phyloP scores from a whole-genome alignment of 1,140 invertebrate species.

The Eumaeus atala region DNA sequence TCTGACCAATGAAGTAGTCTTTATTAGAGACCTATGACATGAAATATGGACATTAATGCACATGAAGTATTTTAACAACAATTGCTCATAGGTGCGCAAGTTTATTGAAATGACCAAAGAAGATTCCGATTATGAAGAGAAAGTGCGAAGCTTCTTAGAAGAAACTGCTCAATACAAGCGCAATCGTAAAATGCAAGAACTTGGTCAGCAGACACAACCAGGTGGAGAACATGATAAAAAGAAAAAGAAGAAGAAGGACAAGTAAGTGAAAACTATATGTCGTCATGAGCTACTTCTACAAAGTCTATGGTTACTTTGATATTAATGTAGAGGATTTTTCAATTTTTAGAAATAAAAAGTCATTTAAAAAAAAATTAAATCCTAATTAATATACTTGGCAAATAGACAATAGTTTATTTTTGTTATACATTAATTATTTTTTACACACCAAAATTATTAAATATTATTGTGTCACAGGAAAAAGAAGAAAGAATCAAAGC shows the following conservation, averaged over 20 bases:
- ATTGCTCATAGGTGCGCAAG: slow-evolving; percentile 76
- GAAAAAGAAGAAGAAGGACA: slow-evolving; percentile 81
- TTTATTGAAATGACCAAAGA: slow-evolving; percentile 86
- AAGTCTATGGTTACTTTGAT: too few relatives aligned
- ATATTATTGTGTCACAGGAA: slow-evolving; percentile 71
- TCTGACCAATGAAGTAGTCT: too few relatives aligned
- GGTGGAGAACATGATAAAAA: slow-evolving; percentile 81
- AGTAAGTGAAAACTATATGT: slow-evolving; percentile 37
- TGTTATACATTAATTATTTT: too few relatives aligned
- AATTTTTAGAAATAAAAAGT: too few relatives aligned
- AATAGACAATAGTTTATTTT: too few relatives aligned
- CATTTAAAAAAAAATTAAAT: too few relatives aligned
- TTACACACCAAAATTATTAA: too few relatives aligned
- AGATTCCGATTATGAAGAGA: slow-evolving; percentile 88
- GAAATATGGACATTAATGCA: too few relatives aligned
- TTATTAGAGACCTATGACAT: too few relatives aligned
- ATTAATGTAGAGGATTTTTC: too few relatives aligned
- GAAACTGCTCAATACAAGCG: slow-evolving; percentile 87
- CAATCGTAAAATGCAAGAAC: slow-evolving; percentile 78
- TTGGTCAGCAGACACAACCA: slow-evolving; percentile 71
- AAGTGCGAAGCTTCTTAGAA: slow-evolving; percentile 87
- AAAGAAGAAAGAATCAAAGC: slow-evolving; percentile 80
- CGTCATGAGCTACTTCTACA: neutral
- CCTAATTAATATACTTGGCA: too few relatives aligned
- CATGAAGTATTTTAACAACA: neutral